Evolutionary conservation across 2,797 vertebrate genomes (phyloP), one percentile per base, ranked within the genome.

Genomic region (Falco peregrinus): DNA sequence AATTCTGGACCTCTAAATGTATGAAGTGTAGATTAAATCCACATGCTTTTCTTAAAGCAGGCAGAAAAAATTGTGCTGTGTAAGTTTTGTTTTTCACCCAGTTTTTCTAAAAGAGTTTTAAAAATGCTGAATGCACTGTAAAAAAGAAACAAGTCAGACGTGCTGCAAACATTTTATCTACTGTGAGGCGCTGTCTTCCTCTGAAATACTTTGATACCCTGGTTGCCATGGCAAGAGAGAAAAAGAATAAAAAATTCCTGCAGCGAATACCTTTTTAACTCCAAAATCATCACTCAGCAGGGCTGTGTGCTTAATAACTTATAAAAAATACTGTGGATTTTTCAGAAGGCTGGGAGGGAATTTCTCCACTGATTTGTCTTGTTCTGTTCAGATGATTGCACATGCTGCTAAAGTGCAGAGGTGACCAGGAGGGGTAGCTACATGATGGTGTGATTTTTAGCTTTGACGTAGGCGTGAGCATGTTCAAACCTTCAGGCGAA

Each of bases 161-260:
- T 79, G 28, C 84, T 86, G 68, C 79, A 84, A 96, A 90, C 84
- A 59, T 95, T 81, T 90, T 90, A 26, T 74, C 4, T 91, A 41
- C 70, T 51, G 51, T 19, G 57, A 88, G 90, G 59, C 2, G 0
- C 89, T 91, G 50, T 47, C 93, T 91, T 71, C 51, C 79, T 94
- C 93, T 94, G 68, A 94, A 97, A 84, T 53, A n/a, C 59, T 85
- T 60, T 6, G 8, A 48, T 85, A 69, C 71, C 33, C 73, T 53
- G 79, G 95, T 97, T 97, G 91, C 97, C 95, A 97, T 97, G 95
- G 95, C 73, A 79, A 97, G 90, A 68, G 33, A 93, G 94, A 88
- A 74, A 87, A 94, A 87, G 79, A 87, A 92, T 68, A 71, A 93
- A 96, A 96, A 94, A 96, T 85, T 97, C 93, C 93, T 92, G 92